phyloP scores from a whole-genome alignment of 2,888 invertebrate species.

The Archips crataeganus region DNA sequence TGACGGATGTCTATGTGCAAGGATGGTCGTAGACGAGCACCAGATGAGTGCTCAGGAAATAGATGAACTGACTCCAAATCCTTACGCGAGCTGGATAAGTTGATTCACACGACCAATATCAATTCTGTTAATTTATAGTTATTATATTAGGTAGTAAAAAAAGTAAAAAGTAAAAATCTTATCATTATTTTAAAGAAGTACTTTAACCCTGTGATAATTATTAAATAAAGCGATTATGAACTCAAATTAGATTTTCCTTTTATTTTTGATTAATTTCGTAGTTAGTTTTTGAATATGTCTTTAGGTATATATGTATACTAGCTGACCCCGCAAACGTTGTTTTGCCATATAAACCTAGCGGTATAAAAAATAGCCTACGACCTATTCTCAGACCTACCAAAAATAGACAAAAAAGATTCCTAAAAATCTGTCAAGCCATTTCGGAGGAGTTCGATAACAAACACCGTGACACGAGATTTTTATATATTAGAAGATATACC shows the following conservation, averaged over 20 bases:
- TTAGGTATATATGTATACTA: no score
- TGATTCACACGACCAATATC: conserved; percentile 40
- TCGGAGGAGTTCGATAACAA: no score
- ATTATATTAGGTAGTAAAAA: background rate
- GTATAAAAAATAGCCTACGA: no score
- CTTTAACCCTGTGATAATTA: background rate
- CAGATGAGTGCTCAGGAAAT: conserved; percentile 71
- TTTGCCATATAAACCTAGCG: no score
- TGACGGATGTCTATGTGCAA: conserved; percentile 76
- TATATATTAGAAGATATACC: no score
- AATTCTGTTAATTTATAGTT: background rate
- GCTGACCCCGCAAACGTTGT: no score
- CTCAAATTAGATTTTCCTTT: background rate
- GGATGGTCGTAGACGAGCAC: conserved; percentile 71
- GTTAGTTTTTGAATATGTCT: no score
- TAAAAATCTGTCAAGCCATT: no score
- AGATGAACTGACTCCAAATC: conserved; percentile 74
- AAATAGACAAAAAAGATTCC: no score
- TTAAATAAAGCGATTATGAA: background rate
- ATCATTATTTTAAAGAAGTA: conserved; percentile 5
- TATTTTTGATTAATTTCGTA: background rate
- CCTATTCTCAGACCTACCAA: no score
- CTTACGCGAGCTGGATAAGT: conserved; percentile 47
- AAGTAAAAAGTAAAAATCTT: conserved; percentile 6
- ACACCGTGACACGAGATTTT: no score